Conservation (phyloP, 2,797 vertebrate species). For the Diplodus puntazzo region DNA sequence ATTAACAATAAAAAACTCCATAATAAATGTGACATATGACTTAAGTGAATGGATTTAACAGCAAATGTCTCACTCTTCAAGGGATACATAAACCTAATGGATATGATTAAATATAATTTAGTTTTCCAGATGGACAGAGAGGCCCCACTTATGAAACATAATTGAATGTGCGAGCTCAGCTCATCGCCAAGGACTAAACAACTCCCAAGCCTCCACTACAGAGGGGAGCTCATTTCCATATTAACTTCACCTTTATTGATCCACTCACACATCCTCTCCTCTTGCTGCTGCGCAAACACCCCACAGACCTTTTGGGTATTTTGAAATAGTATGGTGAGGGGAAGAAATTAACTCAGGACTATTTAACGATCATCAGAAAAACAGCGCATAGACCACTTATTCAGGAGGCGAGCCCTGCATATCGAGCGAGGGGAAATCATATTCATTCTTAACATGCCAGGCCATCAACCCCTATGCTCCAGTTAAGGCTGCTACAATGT, state of each 20-base stretch:
- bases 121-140: slow-evolving; percentile 77
- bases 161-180: slow-evolving; percentile 77
- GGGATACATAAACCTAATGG: slow-evolving; percentile 72
- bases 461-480: neutral
- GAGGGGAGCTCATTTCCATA: slow-evolving; percentile 76
- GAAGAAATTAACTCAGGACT: slow-evolving; percentile 4
- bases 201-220: slow-evolving; percentile 68
- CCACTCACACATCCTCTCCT: slow-evolving; percentile 34
- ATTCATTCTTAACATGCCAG: slow-evolving; percentile 27
- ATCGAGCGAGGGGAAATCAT: slow-evolving; percentile 25
- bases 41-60: slow-evolving; percentile 55
- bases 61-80: slow-evolving; percentile 66
- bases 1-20: slow-evolving; percentile 45
- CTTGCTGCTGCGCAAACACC: slow-evolving; percentile 30
- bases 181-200: slow-evolving; percentile 74
- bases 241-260: slow-evolving; percentile 75
- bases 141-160: slow-evolving; percentile 69
- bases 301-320: slow-evolving; percentile 19
- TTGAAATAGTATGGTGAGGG: slow-evolving; percentile 3
- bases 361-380: slow-evolving; percentile 8
- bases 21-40: slow-evolving; percentile 49
- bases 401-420: slow-evolving; percentile 24
- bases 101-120: slow-evolving; percentile 78
- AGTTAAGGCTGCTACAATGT: too few relatives aligned
- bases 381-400: slow-evolving; percentile 11